Percentiles rank a stretch among this genome's conserved stretches.
Evolutionary conservation across 2,888 invertebrate species (phyloP).

Genomic region (Agrypnus murinus): DNA sequence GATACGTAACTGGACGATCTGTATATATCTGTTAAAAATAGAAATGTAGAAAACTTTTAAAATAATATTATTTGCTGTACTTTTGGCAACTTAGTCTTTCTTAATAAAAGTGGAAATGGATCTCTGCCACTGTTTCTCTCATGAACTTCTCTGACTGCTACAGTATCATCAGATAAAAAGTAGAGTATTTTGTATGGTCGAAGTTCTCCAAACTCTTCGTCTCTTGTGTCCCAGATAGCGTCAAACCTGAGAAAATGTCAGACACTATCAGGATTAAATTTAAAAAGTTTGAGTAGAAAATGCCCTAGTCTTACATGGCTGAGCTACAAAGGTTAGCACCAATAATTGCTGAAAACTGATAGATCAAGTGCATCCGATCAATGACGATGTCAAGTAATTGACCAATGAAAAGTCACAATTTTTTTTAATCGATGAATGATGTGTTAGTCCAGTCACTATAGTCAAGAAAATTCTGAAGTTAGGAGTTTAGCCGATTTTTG

Average conservation of each 20-base stretch:
- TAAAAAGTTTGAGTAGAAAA: no score
- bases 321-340: no score
- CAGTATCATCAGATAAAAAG: slow-evolving; percentile 87
- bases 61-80: slow-evolving; percentile 54
- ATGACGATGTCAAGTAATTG: no score
- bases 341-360: no score
- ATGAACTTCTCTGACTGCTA: slow-evolving; percentile 84
- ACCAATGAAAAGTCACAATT: no score
- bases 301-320: no score
- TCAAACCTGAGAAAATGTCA: slow-evolving; percentile 75
- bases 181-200: slow-evolving; percentile 82
- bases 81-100: slow-evolving; percentile 85
- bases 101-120: slow-evolving; percentile 83
- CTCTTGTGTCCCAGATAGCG: slow-evolving; percentile 81
- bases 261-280: no score
- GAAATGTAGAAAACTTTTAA: not conserved
- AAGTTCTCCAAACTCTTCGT: slow-evolving; percentile 75
- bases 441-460: no score
- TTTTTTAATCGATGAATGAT: no score
- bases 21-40: slow-evolving; percentile 63
- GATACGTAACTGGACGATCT: slow-evolving; percentile 74
- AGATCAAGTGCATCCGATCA: no score
- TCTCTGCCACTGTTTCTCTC: slow-evolving; percentile 84
- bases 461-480: no score
- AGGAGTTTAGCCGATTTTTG: no score